Evolutionary conservation across 2,888 invertebrate genomes (phyloP), one percentile per base, ranked within the genome.

Genomic region (Adineta ricciae): DNA sequence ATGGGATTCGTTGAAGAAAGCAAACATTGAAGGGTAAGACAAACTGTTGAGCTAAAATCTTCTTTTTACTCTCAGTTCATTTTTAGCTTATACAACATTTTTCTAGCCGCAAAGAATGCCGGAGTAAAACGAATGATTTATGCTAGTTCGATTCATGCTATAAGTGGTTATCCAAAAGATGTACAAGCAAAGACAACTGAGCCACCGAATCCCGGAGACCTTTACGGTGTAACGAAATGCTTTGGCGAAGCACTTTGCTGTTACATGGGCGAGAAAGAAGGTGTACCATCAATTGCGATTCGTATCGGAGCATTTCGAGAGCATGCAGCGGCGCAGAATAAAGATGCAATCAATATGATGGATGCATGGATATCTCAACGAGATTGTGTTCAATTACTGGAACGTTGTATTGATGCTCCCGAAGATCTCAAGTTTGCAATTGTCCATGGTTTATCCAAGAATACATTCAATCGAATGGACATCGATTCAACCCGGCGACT

Each of bases 241-340:
- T 73, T 73, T 73, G 38, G 36, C 24, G 38, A 38, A 73, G 38
- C 24, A 7, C 21, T 73, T 36, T 36, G 21, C 24, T 24, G 73
- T 73, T 73, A 73, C 24, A 73, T 38, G 73, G 21, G 38, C 24
- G 73, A 73, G 38, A 73, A 73, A 73, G 38, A 73, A 73, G 73
- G 73, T 73, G 21, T 73, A 36, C 38, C 73, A 38, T 73, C 73
- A 24, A 73, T 73, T 36, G 73, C 73, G 19, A 21, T 73, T 38
- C 38, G 36, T 73, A 38, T 73, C 24, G 73, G 73, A 21, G 38
- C 73, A 73, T 38, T 73, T 38, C 73, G 38, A 73, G 14, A 27
- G 8, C 73, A 21, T 73, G 5, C 36, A 73, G 5, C 36, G 36
- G 38, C 38, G 38, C 73, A 73, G 24, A 16, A 73, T 73, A 38